Base-by-base conservation (phyloP, 1,140 invertebrate genomes). In the Euborellia annulipes region DNA sequence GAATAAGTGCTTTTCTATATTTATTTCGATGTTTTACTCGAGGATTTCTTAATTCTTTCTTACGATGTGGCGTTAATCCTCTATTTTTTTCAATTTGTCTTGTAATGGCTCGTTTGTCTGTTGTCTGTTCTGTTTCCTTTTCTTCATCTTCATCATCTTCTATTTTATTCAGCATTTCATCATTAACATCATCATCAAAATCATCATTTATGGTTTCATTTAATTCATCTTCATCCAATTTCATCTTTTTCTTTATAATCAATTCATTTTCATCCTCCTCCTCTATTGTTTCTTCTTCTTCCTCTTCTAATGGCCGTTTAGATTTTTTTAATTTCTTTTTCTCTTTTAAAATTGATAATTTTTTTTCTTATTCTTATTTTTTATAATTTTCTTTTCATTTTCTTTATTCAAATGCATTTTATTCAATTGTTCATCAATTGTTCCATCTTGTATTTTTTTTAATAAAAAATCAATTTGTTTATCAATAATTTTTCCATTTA, bases 41-140 rank as follows among this genome's bases (percentile, higher is more conserved):
- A 0, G 92, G 91, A 76, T 96, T 96, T 51, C 86, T 73, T 53
- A 80, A 73, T 58, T 92, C 88, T 59, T 92, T 94, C 58, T 86
- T 92, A 46, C 87, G 75, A 51, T 80, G 70, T 9, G 89, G 85
- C 32, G 81, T 92, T 1, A 96, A 68, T 32, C 91, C 91, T 66
- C 91, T 94, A 57, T 97, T 97, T 63, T 95, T 95, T 7, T 82
- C 78, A 56, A 95, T 95, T 73, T 92, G 72, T 61, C 90, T 90
- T 14, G 83, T 93, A 52, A 95, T 93, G 41, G 74, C 73, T 55
- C 91, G 69, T 57, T 87, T 91, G 23, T 48, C 57, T 49, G 41
- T 54, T 34, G 17, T 44, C 58, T 50, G 56, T 56, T 52, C 55
- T 50, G 23, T 55, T 57, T 61, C 61, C 56, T 22, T 0, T 40